A percentile compares a stretch with the other conserved stretches of the same genome.
Evolutionary conservation across 1,140 invertebrate genomes (phyloP).

Genomic region (Bombus consobrinus): DNA sequence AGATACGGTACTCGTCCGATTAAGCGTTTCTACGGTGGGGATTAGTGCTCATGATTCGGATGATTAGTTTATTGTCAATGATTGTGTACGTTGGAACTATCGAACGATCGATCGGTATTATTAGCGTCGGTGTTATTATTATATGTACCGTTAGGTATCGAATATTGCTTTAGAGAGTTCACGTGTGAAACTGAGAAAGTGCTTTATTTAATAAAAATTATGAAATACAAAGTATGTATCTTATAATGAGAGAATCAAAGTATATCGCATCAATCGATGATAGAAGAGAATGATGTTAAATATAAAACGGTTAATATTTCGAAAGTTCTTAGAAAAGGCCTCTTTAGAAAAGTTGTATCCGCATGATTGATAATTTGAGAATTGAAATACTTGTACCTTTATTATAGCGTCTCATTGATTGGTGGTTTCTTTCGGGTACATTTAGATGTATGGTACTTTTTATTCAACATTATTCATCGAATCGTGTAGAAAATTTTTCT

Average conservation of each 20-base stretch:
- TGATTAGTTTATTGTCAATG: constrained; percentile 9
- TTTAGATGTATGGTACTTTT: background rate
- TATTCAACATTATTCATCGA: background rate
- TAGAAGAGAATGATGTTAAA: too few relatives aligned
- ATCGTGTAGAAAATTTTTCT: background rate
- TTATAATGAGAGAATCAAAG: background rate
- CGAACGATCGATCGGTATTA: constrained; percentile 9
- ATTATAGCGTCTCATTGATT: background rate
- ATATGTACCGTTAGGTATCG: constrained; percentile 1
- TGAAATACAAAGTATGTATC: background rate
- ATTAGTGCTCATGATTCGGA: background rate
- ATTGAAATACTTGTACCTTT: too few relatives aligned
- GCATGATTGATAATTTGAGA: too few relatives aligned
- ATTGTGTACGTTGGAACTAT: background rate
- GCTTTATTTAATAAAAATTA: background rate
- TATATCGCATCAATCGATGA: background rate
- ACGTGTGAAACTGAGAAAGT: background rate
- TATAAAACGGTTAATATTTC: too few relatives aligned
- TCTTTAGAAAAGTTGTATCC: too few relatives aligned
- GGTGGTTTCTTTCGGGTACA: background rate
- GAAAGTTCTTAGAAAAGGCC: too few relatives aligned
- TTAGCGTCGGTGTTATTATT: background rate
- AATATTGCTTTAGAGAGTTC: background rate
- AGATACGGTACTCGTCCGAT: background rate
- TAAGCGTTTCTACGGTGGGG: background rate